Evolutionary conservation across 2,797 vertebrate species (phyloP).

Genomic region (Alca torda): DNA sequence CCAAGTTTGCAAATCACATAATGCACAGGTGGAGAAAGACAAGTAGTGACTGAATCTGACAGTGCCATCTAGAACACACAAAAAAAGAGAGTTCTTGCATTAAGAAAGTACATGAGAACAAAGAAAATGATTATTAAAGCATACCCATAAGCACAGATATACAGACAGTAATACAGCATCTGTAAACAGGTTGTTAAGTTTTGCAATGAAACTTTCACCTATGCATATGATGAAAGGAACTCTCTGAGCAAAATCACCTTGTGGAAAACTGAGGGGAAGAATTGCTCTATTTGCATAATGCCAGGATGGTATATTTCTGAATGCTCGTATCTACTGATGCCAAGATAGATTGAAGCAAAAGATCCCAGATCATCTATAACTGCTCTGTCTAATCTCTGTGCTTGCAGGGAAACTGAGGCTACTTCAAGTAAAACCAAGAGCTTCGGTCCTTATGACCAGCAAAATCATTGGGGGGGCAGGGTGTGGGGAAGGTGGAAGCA

Average conservation of each 20-base stretch:
- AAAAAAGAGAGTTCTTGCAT: background rate
- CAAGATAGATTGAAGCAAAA: background rate
- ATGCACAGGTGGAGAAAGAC: slow-evolving; percentile 75
- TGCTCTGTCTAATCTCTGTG: background rate
- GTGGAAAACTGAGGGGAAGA: background rate
- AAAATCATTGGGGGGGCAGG: background rate
- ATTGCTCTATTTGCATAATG: background rate
- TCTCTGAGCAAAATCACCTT: background rate
- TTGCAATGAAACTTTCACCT: background rate
- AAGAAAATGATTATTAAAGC: background rate
- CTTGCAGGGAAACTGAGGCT: background rate
- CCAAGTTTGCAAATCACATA: slow-evolving; percentile 75
- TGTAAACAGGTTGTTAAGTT: background rate
- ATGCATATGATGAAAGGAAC: fast-evolving
- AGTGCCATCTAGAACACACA: slow-evolving; percentile 55
- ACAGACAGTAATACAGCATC: fast-evolving
- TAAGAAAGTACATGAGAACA: background rate
- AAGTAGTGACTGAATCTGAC: slow-evolving; percentile 51
- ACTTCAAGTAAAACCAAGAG: background rate
- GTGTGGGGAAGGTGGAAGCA: background rate
- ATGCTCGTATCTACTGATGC: background rate
- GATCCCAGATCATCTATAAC: background rate
- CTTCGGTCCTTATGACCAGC: background rate
- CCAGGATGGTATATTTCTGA: background rate
- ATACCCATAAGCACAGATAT: background rate